Base-by-base conservation (phyloP, 2,113 vertebrate species). In the Suricata suricatta region DNA sequence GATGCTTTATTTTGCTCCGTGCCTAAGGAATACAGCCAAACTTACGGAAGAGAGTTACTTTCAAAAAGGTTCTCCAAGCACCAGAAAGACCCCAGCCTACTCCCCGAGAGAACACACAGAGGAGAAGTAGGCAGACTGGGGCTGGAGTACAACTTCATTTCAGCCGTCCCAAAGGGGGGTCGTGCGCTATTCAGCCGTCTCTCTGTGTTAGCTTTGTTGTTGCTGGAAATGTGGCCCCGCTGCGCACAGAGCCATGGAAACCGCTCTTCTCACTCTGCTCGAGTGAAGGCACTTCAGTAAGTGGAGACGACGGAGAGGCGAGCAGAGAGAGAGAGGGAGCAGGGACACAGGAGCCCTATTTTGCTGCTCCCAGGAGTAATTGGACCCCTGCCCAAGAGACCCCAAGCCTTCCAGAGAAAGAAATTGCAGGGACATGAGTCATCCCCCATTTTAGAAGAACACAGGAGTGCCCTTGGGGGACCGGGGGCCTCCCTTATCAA, bases 401-500 rank as follows among this genome's bases (percentile, higher is more conserved):
- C 72, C 31, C 52, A 64, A 76, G 82, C 31, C 71, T 38, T 90
- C 27, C 52, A 68, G 50, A 93, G 90, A 95, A 92, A 97, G 86
- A 79, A 83, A 92, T 76, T 17, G 44, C 69, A 52, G 44, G 81
- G 21, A 4, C 38, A 7, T 97, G 97, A 97, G 96, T 94, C 97
- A 93, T 44, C 31, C 63, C 23, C 44, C 25, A 23, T 80, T 94
- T 88, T 57, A 38, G 76, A 80, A 91, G 82, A 96, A 90, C 33
- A 77, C 35, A 35, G 66, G 41, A 27, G 29, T 8, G 2, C 80
- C 84, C 90, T 44, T 44, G 23, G 84, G 87, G 69, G 31, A 1
- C 2, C 25, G 29, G 50, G 83, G 81, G 60, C 76, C 94, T 91
- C 95, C 63, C 90, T 97, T 97, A 94, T 96, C 93, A 66, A 68